phyloP scores from a whole-genome alignment of 2,113 vertebrate genomes.

The Leucopsar rothschildi region DNA sequence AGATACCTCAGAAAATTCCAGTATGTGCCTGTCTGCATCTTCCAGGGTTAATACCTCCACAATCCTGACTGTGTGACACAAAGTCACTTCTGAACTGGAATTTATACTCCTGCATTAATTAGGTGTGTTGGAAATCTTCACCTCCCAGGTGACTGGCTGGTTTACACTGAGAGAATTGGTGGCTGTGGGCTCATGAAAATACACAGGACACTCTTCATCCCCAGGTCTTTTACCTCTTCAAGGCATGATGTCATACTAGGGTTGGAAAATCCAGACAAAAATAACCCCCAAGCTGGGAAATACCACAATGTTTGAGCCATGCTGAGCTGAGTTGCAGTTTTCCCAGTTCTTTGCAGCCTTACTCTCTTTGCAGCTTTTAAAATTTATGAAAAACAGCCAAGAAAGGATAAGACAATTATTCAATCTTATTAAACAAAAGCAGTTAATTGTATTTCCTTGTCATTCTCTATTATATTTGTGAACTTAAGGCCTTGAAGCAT shows the following conservation, averaged over 20 bases:
- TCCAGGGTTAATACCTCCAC: neutral
- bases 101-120: neutral
- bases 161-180: neutral
- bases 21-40: neutral
- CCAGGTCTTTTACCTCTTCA: neutral
- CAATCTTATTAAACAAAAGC: neutral
- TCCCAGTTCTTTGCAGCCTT: neutral
- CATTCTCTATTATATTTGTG: neutral
- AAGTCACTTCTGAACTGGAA: neutral
- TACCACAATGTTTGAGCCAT: neutral
- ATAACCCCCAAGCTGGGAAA: neutral
- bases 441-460: neutral
- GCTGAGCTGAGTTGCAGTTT: neutral
- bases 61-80: neutral
- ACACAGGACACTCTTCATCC: neutral
- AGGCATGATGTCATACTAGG: neutral
- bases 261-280: neutral
- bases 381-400: neutral
- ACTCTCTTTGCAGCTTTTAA: neutral
- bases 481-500: neutral
- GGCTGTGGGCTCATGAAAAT: neutral
- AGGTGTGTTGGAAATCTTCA: neutral
- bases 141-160: neutral
- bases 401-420: neutral
- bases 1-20: neutral